A percentile compares a stretch with the other conserved stretches of the same genome.
These are phyloP conservation scores for Shinisaurus crocodilurus DNA, from an alignment of 2,113 vertebrate species.

Conservation along the genomic window DNA sequence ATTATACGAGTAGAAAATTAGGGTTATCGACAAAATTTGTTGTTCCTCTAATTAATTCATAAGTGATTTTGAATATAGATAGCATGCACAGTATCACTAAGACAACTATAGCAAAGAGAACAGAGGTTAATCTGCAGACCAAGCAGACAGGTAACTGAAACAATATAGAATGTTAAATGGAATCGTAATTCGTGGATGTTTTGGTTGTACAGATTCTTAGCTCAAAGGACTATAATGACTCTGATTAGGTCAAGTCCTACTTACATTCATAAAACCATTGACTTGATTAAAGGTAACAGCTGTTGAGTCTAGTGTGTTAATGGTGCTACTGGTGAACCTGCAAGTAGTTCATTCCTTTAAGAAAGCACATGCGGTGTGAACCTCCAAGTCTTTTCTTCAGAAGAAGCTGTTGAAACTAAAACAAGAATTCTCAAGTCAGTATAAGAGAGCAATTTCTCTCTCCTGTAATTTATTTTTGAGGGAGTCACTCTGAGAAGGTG, in stretches of 20 bases:
- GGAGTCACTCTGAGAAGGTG: background rate
- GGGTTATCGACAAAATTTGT: background rate
- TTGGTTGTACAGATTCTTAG: background rate
- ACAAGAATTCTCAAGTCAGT: background rate
- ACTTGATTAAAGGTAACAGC: conserved; percentile 15
- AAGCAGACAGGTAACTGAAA: background rate
- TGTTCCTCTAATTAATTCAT: background rate
- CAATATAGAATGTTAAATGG: background rate
- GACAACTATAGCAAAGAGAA: background rate
- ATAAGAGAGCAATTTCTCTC: background rate
- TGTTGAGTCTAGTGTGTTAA: background rate
- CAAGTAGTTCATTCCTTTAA: background rate
- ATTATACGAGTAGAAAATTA: background rate
- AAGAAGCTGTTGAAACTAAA: background rate
- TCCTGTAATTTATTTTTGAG: background rate
- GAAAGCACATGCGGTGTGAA: background rate
- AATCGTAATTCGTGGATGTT: conserved; percentile 15
- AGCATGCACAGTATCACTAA: background rate
- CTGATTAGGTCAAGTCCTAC: background rate
- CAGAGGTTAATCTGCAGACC: background rate
- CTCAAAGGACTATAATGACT: conserved; percentile 16
- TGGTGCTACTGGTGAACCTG: background rate
- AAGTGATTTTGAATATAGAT: background rate
- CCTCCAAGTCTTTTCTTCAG: background rate
- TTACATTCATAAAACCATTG: conserved; percentile 23